A percentile compares a stretch with the other conserved stretches of the same genome.
These are phyloP conservation scores for Selene dorsalis DNA, from an alignment of 2,797 vertebrate species.

Conservation along the genomic window DNA sequence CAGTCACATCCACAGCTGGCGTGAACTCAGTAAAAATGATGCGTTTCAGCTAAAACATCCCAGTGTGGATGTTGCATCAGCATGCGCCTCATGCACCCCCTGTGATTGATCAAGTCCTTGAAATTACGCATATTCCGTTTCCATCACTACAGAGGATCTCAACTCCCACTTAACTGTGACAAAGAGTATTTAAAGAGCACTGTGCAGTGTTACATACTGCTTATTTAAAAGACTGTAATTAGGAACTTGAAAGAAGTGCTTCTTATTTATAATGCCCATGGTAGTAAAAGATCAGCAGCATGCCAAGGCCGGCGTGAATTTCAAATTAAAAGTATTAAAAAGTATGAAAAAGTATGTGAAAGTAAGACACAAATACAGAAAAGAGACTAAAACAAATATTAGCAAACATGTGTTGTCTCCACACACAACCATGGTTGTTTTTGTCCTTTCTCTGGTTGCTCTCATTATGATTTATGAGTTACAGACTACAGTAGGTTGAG, in stretches of 20 bases:
- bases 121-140: not conserved
- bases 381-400: not conserved
- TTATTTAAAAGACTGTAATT: not conserved
- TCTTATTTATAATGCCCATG: not conserved
- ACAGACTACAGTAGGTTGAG: slow-evolving; percentile 9
- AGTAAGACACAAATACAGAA: not conserved
- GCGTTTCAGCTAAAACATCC: too few relatives aligned
- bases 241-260: not conserved
- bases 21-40: too few relatives aligned
- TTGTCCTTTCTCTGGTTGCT: not conserved
- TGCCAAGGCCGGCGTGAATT: not conserved
- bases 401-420: not conserved
- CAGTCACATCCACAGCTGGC: too few relatives aligned
- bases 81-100: too few relatives aligned
- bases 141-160: not conserved
- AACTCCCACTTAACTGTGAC: not conserved
- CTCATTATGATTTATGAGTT: slow-evolving; percentile 59
- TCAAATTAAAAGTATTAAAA: not conserved
- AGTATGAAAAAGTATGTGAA: not conserved
- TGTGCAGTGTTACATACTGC: not conserved
- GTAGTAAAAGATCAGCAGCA: not conserved
- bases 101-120: not conserved
- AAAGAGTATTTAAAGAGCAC: not conserved
- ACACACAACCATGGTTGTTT: not conserved
- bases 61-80: too few relatives aligned